Evolutionary conservation across 2,113 vertebrate species (phyloP).

Genomic region (Neomonachus schauinslandi): DNA sequence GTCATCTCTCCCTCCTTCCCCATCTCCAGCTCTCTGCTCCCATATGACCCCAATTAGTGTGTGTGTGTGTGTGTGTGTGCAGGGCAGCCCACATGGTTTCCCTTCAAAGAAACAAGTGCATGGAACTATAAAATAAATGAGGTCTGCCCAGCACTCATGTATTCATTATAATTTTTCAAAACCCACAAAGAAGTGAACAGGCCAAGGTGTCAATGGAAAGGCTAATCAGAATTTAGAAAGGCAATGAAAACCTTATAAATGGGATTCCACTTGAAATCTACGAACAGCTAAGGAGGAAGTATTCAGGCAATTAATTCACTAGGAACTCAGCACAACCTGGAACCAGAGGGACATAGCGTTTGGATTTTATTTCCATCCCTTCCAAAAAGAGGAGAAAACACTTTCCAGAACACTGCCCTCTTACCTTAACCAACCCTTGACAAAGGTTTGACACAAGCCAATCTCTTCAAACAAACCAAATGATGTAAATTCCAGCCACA

Average conservation of each 20-base stretch:
- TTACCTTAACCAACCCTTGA: neutral
- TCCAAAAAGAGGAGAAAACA: neutral
- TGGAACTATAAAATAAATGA: slow-evolving; percentile 16
- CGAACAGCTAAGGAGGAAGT: neutral
- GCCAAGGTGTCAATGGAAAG: slow-evolving; percentile 11
- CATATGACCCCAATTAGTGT: neutral
- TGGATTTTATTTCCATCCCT: neutral
- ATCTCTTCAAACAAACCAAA: slow-evolving; percentile 5
- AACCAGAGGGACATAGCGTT: neutral
- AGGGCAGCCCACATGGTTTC: neutral
- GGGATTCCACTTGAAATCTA: slow-evolving; percentile 34
- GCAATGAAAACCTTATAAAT: neutral
- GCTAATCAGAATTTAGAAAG: slow-evolving; percentile 53
- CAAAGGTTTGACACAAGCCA: neutral
- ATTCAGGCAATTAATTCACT: neutral
- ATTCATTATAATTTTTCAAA: slow-evolving; percentile 43
- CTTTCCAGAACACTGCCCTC: neutral
- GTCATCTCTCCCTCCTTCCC: neutral
- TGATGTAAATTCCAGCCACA: neutral
- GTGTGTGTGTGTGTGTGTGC: neutral
- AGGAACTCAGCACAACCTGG: neutral
- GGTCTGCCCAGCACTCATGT: neutral
- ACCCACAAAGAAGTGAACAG: neutral
- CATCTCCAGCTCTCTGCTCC: neutral
- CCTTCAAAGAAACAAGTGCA: neutral